Evolutionary conservation across 2,113 vertebrate species (phyloP).

Genomic region (Martes martes): DNA sequence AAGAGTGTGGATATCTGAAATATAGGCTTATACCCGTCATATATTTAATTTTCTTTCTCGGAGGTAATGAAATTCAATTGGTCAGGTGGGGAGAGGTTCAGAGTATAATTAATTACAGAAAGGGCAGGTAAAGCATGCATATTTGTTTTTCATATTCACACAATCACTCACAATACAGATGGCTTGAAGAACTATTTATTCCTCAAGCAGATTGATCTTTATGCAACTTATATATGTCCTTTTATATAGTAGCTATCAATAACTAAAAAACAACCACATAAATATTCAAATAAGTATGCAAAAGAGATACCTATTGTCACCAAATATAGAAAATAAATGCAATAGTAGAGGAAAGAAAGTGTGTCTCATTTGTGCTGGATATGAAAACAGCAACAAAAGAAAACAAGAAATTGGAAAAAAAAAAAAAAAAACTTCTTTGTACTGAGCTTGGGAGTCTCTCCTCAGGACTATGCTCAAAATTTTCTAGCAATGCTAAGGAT

Average conservation of each 20-base stretch:
- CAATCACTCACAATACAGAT: neutral
- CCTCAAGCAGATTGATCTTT: neutral
- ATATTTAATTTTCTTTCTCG: neutral
- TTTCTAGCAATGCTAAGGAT: slow-evolving; percentile 65
- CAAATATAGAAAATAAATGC: slow-evolving; percentile 41
- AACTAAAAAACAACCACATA: neutral
- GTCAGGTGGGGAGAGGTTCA: neutral
- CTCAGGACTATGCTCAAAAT: slow-evolving; percentile 37
- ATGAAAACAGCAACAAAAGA: slow-evolving; percentile 45
- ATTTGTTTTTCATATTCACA: neutral
- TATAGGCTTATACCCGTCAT: neutral
- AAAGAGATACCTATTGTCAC: neutral
- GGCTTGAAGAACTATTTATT: neutral
- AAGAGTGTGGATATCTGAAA: neutral
- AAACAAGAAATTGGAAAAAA: neutral
- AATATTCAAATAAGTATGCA: slow-evolving; percentile 42
- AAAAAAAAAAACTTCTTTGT: neutral
- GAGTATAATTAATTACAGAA: neutral
- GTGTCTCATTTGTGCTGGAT: neutral
- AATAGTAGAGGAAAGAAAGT: neutral
- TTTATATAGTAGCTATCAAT: neutral
- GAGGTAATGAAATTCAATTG: neutral
- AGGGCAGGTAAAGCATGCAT: neutral
- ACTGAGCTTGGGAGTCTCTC: slow-evolving; percentile 42
- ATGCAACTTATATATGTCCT: neutral